A percentile compares a stretch with the other conserved stretches of the same genome.
Conservation (phyloP, 2,113 vertebrate genomes). For the Opisthocomus hoazin region DNA sequence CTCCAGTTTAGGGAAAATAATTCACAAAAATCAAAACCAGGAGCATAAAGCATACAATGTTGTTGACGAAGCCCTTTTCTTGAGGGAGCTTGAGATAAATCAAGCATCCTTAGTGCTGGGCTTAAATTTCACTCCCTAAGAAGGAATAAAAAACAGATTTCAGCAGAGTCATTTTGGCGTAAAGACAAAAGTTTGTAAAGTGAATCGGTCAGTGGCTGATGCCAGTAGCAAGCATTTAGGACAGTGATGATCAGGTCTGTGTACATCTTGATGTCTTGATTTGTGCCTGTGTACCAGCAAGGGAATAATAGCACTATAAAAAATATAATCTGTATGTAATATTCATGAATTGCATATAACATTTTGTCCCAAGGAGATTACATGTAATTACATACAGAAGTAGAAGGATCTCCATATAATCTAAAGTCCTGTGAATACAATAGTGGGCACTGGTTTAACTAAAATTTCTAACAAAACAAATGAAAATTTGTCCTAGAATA, state of each 20-base stretch:
- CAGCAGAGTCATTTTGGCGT: not conserved
- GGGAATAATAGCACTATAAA: not conserved
- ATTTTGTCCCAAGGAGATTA: not conserved
- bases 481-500: not conserved
- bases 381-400: not conserved
- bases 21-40: not conserved
- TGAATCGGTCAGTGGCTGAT: not conserved
- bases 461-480: not conserved
- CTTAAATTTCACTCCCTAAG: not conserved
- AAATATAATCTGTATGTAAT: not conserved
- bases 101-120: not conserved
- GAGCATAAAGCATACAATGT: not conserved
- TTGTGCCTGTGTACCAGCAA: not conserved
- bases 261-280: not conserved
- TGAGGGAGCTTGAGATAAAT: not conserved
- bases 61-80: not conserved
- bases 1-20: not conserved
- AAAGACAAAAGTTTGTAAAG: not conserved
- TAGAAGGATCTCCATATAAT: not conserved
- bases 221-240: not conserved
- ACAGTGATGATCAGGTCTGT: not conserved
- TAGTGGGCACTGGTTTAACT: not conserved
- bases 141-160: not conserved
- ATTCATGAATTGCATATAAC: not conserved
- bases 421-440: not conserved